Evolutionary conservation across 2,113 vertebrate genomes (phyloP), one percentile per base, ranked within the genome.

Genomic region (Synchiropus splendidus): DNA sequence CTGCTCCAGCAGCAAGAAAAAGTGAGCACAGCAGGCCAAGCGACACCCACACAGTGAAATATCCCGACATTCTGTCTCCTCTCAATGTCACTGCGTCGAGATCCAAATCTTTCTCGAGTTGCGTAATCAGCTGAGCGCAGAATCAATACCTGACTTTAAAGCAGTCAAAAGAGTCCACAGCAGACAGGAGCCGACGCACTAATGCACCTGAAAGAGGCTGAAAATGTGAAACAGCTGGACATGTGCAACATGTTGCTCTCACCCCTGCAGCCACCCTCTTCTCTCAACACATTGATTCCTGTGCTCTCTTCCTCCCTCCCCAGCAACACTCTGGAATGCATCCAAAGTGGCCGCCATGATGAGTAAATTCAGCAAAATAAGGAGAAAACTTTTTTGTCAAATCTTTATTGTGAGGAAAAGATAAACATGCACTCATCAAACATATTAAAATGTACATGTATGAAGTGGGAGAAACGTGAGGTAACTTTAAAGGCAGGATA

Each of bases 391-490:
- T 8, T 36, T 67, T 64, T 58, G 0, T 51, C 27, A 35, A 10
- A 48, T n/a, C 3, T 77, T 79, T 75, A 75, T 75, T 36, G n/a
- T 39, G 2, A 30, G 31, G 4, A 51, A 67, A 69, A 60, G 15
- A 58, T 6, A 15, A 27, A 51, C 37, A 21, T 54, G 47, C 27
- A 10, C 1, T 41, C 14, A 6, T 5, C 3, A 52, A 18, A 2
- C 14, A 36, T 6, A 46, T 14, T 36, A 42, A 36, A 6, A 16
- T 49, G 8, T 43, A 6, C 18, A 47, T 14, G 39, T 9, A n/a
- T 44, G 36, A 37, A 11, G 45, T 57, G 48, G 53, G 16, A 8
- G 48, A 11, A 45, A 38, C 10, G 52, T 72, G 57, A 74, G 47
- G 61, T 69, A 74, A 64, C 27, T 41, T 17, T 51, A 32, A 15